Percentiles rank a stretch among this genome's conserved stretches.
Evolutionary conservation across 2,797 vertebrate species (phyloP).

Genomic region (Pagetopsis macropterus): DNA sequence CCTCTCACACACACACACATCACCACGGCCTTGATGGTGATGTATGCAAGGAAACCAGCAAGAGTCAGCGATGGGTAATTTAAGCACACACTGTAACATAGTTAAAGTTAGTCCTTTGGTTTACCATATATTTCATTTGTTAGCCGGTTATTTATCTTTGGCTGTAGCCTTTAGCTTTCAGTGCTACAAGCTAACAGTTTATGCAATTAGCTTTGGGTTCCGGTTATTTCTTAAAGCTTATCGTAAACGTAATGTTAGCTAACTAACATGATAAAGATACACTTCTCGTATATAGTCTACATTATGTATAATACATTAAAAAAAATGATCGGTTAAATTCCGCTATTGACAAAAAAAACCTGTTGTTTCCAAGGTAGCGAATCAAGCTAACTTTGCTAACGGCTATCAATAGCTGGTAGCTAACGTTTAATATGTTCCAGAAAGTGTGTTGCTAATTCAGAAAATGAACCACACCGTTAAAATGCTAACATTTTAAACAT

Average conservation of each 20-base stretch:
- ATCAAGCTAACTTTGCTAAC: constrained; percentile 56
- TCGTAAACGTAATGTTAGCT: constrained; percentile 1
- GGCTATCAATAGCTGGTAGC: constrained; percentile 32
- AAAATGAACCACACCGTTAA: neutral
- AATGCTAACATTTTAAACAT: neutral
- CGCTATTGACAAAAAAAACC: neutral
- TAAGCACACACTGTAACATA: constrained; percentile 24
- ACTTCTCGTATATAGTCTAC: rapidly evolving
- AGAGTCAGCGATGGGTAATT: constrained; percentile 99
- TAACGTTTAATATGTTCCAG: neutral
- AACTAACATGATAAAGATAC: too few species aligned
- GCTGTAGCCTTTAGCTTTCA: constrained; percentile 46
- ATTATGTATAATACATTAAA: neutral
- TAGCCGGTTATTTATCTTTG: neutral
- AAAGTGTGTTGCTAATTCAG: constrained; percentile 11
- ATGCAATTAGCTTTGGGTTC: constrained; percentile 48
- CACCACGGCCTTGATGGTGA: constrained; percentile 99
- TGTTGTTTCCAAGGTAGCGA: constrained; percentile 18
- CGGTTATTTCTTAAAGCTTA: constrained; percentile 36
- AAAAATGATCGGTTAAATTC: rapidly evolving
- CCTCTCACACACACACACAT: constrained; percentile 89
- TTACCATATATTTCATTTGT: neutral
- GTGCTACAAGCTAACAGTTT: constrained; percentile 58
- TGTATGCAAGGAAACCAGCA: constrained; percentile 99
- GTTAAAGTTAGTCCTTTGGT: neutral